Evolutionary conservation across 92 coral and sea anemone genomes (phyloP), one percentile per base, ranked within the genome.

Genomic region (Desmophyllum pertusum): DNA sequence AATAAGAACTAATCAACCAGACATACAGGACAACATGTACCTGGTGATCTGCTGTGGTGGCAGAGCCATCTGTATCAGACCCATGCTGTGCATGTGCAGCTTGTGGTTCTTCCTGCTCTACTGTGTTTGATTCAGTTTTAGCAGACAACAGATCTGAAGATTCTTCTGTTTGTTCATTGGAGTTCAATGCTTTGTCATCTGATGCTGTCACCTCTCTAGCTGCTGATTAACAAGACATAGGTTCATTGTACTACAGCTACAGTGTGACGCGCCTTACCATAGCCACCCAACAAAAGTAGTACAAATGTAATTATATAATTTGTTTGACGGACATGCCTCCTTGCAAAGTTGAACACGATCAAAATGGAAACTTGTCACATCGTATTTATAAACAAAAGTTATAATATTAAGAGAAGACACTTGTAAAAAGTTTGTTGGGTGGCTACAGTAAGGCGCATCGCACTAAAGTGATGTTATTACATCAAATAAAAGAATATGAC

Each of bases 171-270:
- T 84, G 78, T 30, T 50, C 46, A 72, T 62, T 74, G 57, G 75
- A 66, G 39, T 78, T 68, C 19, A 81, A 63, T 61, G 89, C 76
- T 41, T 71, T 71, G 80, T 85, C 88, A 23, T 79, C 86, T 52
- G 50, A n/a, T n/a, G n/a, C 13, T 40, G 53, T 21, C 53, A 71
- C 77, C 78, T 66, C 86, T 46, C 74, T 86, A n/a, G 52, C 38
- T 27, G 13, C 73, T 46, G 27, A 38, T 67, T 10, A 43, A 11
- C 10, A 35, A 45, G 23, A 4, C 18, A 50, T 25, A 57, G 11
- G 63, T 30, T 23, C 53, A 48, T 48, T 53, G 61, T 18, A 21
- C 0, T 18, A 48, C 5, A 48, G n/a, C n/a, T n/a, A n/a, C n/a
- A n/a, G n/a, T n/a, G n/a, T n/a, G n/a, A n/a, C n/a, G n/a, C n/a